Evolutionary conservation across 2,888 invertebrate genomes (phyloP).

Genomic region (Plebejus argus): DNA sequence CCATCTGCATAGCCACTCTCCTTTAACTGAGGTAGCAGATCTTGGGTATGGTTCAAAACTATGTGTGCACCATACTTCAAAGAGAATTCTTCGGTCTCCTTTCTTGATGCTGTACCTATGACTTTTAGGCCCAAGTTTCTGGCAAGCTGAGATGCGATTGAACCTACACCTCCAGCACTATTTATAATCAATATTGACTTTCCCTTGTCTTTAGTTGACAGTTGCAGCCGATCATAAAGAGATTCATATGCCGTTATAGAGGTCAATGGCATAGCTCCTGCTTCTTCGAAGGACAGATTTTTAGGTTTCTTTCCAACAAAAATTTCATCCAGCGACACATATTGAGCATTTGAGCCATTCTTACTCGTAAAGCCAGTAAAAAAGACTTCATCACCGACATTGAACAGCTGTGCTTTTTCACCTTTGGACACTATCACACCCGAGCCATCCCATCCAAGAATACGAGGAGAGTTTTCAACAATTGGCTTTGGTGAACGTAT

Average conservation of each 20-base stretch:
- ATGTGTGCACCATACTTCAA: constrained; percentile 58
- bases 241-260: constrained; percentile 65
- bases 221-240: constrained; percentile 58
- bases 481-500: constrained; percentile 61
- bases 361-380: constrained; percentile 62
- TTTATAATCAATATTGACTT: constrained; percentile 66
- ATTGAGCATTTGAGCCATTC: constrained; percentile 68
- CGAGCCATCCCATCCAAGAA: constrained; percentile 70
- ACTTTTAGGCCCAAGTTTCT: constrained; percentile 64
- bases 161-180: constrained; percentile 71
- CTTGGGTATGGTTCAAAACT: constrained; percentile 62
- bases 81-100: constrained; percentile 59
- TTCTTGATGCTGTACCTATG: constrained; percentile 68
- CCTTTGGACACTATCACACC: constrained; percentile 65
- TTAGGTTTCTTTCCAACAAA: constrained; percentile 63
- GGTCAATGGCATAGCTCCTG: constrained; percentile 70
- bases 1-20: constrained; percentile 57
- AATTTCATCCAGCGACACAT: constrained; percentile 61
- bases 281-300: constrained; percentile 64
- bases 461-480: constrained; percentile 56
- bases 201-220: constrained; percentile 65
- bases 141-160: constrained; percentile 65
- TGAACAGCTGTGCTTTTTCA: constrained; percentile 51
- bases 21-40: constrained; percentile 60
- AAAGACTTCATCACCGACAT: constrained; percentile 68